phyloP scores from a whole-genome alignment of 1,140 invertebrate species.

The fruit fly (Drosophila melanogaster) region Release_6_plus_ISO1_MT NT_033777.3:20485501-20486000 shows the following conservation, averaged over 20 bases:
- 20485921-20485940: conserved; percentile 49
- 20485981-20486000: conserved; percentile 78
- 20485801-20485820: conserved; percentile 1
- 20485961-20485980: conserved; percentile 73
- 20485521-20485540: neutral
- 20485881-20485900: conserved; percentile 58
- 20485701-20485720: no score
- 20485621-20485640: neutral
- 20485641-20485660: no score
- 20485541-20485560: no score
- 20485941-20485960: conserved; percentile 26
- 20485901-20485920: conserved; percentile 60
- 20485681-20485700: no score
- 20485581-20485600: no score
- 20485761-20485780: neutral
- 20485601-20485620: no score
- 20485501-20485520: neutral
- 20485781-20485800: no score
- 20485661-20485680: no score
- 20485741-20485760: neutral
- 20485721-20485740: no score
- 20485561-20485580: no score
- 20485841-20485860: conserved; percentile 12
- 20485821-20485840: neutral
- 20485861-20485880: conserved; percentile 45